phyloP scores from a whole-genome alignment of 2,888 invertebrate species.

The Hylaea fasciaria region DNA sequence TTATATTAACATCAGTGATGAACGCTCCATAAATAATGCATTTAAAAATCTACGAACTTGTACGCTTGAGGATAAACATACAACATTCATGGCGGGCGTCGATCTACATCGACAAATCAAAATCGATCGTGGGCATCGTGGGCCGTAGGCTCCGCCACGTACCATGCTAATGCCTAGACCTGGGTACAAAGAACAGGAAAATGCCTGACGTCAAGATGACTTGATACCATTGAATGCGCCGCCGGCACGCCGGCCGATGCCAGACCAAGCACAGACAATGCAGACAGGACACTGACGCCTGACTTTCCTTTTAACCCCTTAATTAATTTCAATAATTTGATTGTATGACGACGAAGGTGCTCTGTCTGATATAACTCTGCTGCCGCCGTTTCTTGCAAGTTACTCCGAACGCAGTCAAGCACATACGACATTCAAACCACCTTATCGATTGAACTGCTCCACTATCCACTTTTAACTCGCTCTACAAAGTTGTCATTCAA shows the following conservation, averaged over 20 bases:
- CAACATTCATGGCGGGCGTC: constrained; percentile 57
- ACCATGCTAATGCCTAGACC: constrained; percentile 58
- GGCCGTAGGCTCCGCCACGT: constrained; percentile 31
- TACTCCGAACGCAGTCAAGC: too few relatives aligned
- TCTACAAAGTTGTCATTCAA: constrained; percentile 35
- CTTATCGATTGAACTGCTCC: constrained; percentile 23
- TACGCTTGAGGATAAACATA: constrained; percentile 59
- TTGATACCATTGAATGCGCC: constrained; percentile 52
- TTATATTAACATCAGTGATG: constrained; percentile 30
- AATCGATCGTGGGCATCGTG: constrained; percentile 57
- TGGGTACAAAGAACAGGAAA: constrained; percentile 73
- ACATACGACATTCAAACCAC: not conserved
- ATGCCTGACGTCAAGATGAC: constrained; percentile 62
- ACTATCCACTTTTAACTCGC: constrained; percentile 10
- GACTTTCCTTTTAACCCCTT: constrained; percentile 11
- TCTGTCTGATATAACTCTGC: not conserved
- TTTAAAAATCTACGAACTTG: constrained; percentile 36
- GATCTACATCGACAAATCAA: constrained; percentile 69
- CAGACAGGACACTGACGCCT: constrained; percentile 41
- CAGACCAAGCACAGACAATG: constrained; percentile 44
- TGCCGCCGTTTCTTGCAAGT: too few relatives aligned
- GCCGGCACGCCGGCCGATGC: constrained; percentile 41
- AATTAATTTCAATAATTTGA: constrained; percentile 4
- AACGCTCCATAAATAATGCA: constrained; percentile 47
- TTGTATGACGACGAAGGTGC: not conserved